Evolutionary conservation across 2,797 vertebrate genomes (phyloP).

Genomic region (Gephyroberyx darwinii): DNA sequence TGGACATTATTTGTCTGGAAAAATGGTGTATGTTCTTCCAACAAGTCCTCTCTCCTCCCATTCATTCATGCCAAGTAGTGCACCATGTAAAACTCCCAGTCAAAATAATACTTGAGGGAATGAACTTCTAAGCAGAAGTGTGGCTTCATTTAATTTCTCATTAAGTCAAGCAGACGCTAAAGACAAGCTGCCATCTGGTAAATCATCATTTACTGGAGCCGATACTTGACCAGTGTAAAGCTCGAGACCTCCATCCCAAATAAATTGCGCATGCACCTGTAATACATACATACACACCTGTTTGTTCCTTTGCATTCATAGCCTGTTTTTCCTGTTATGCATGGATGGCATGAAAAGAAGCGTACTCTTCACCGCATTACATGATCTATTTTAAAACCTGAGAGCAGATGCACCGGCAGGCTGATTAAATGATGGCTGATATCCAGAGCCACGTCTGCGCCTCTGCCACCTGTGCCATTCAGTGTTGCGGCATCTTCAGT

Average conservation of each 20-base stretch:
- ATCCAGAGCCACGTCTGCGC: constrained; percentile 39
- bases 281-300: constrained; percentile 45
- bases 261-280: constrained; percentile 60
- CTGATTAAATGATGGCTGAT: constrained; percentile 73
- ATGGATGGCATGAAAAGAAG: constrained; percentile 47
- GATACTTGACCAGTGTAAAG: constrained; percentile 34
- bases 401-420: constrained; percentile 63
- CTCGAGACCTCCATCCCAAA: constrained; percentile 55
- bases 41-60: constrained; percentile 5
- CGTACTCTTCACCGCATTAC: constrained; percentile 62
- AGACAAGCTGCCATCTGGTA: constrained; percentile 56
- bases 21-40: constrained; percentile 45
- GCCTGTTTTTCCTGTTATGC: constrained; percentile 56
- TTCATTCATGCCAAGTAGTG: constrained; percentile 31
- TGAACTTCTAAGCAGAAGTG: constrained; percentile 16
- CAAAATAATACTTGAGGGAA: constrained; percentile 20
- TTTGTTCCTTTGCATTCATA: not conserved
- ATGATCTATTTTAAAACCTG: constrained; percentile 68
- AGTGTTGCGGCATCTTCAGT: constrained; percentile 31
- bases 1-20: constrained; percentile 46
- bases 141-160: constrained; percentile 40
- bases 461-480: constrained; percentile 48
- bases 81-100: constrained; percentile 9
- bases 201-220: constrained; percentile 29
- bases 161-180: constrained; percentile 34